phyloP scores from a whole-genome alignment of 1,140 invertebrate genomes.

The Philopotamus ludificatus region DNA sequence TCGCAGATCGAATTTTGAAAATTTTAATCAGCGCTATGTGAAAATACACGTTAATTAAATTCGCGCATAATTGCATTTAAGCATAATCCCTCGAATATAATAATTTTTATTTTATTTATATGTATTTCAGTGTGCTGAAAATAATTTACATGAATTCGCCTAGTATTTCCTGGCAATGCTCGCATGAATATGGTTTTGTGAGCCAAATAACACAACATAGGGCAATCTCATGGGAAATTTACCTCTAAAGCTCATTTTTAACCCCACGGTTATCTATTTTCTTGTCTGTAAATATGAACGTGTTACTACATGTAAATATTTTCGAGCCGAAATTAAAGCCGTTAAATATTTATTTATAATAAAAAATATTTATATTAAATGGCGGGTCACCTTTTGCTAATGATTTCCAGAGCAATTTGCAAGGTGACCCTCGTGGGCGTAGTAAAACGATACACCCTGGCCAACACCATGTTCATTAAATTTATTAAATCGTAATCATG shows the following conservation, averaged over 20 bases:
- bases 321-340: neutral
- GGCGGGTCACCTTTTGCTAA: neutral
- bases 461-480: conserved; percentile 3
- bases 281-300: neutral
- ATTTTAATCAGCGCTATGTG: too few relatives aligned
- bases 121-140: too few relatives aligned
- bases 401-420: neutral
- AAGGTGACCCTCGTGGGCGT: neutral
- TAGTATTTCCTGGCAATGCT: neutral
- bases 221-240: conserved; percentile 16
- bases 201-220: conserved; percentile 15
- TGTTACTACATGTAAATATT: too few relatives aligned
- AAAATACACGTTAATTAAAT: too few relatives aligned
- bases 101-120: too few relatives aligned
- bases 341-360: neutral
- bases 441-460: neutral
- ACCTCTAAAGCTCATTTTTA: conserved; percentile 17
- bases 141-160: conserved; percentile 6
- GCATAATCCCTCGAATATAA: too few relatives aligned
- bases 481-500: conserved; percentile 27
- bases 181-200: conserved; percentile 13
- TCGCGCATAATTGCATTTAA: too few relatives aligned
- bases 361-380: neutral
- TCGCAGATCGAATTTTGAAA: too few relatives aligned
- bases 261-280: neutral